Conservation (phyloP, 2,888 invertebrate genomes). For the Abrostola tripartita region DNA sequence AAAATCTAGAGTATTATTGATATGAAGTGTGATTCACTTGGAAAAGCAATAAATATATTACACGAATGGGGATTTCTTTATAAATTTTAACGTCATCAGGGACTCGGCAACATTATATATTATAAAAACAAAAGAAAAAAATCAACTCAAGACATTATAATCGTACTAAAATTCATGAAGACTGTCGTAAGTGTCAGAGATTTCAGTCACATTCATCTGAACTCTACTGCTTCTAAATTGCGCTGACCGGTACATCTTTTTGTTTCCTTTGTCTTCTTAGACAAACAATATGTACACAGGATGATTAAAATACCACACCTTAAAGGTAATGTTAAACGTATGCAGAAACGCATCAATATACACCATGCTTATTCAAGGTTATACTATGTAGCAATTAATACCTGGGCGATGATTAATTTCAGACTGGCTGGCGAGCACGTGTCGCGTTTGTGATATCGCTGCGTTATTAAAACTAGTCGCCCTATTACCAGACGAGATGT, state of each 20-base stretch:
- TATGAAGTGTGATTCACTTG: not conserved
- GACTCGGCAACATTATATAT: no score
- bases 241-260: no score
- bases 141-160: no score
- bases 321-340: slow-evolving; percentile 26
- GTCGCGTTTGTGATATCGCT: slow-evolving; percentile 19
- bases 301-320: slow-evolving; percentile 2
- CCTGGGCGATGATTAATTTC: slow-evolving; percentile 41
- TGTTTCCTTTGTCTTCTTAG: not conserved
- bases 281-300: not conserved
- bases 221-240: no score
- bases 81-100: no score
- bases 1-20: not conserved
- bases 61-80: no score
- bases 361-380: slow-evolving; percentile 44
- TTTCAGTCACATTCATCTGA: no score
- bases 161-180: no score
- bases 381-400: slow-evolving; percentile 43
- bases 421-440: slow-evolving; percentile 24
- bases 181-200: no score
- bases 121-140: no score
- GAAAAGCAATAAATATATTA: no score
- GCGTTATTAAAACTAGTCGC: slow-evolving; percentile 30
- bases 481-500: slow-evolving; percentile 18
- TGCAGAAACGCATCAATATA: slow-evolving; percentile 42